A percentile compares a stretch with the other conserved stretches of the same genome.
phyloP scores from a whole-genome alignment of 2,888 invertebrate genomes.

The Yponomeuta evonymella region DNA sequence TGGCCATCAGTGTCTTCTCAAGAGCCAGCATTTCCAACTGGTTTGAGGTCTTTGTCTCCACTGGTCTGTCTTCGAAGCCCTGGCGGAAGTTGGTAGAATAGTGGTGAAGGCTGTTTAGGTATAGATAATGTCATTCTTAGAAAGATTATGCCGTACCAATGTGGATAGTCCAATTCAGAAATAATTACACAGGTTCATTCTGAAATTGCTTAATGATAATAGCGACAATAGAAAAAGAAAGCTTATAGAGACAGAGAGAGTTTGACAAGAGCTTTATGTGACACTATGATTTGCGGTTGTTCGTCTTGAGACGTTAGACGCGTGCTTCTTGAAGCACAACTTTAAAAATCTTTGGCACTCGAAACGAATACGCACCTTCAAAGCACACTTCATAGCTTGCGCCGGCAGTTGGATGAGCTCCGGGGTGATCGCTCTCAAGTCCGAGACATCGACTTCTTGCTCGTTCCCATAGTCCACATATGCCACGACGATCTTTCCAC shows the following conservation, averaged over 20 bases:
- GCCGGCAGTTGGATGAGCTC: slow-evolving; percentile 80
- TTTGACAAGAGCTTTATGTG: too few relatives aligned
- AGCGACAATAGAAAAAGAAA: too few relatives aligned
- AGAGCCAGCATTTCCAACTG: slow-evolving; percentile 82
- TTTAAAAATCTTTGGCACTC: too few relatives aligned
- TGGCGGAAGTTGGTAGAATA: slow-evolving; percentile 24
- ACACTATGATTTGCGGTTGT: too few relatives aligned
- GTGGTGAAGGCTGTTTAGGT: slow-evolving; percentile 17
- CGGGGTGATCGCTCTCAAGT: slow-evolving; percentile 79
- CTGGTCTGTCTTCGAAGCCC: slow-evolving; percentile 73
- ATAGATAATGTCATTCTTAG: neutral
- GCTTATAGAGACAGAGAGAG: too few relatives aligned
- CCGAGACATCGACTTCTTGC: slow-evolving; percentile 80
- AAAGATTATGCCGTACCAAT: neutral
- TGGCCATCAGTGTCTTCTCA: slow-evolving; percentile 77
- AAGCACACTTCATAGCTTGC: slow-evolving; percentile 85
- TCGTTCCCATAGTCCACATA: slow-evolving; percentile 98
- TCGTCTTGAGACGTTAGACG: too few relatives aligned
- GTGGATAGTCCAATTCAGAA: too few relatives aligned
- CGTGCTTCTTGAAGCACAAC: too few relatives aligned
- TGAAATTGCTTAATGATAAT: too few relatives aligned
- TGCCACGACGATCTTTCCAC: slow-evolving; percentile 79
- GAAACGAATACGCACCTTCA: slow-evolving; percentile 62
- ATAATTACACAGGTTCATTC: slow-evolving; percentile 10
- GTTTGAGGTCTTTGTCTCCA: slow-evolving; percentile 73